Evolutionary conservation across 2,888 invertebrate genomes (phyloP).

Genomic region (Nemotelus pantherinus): DNA sequence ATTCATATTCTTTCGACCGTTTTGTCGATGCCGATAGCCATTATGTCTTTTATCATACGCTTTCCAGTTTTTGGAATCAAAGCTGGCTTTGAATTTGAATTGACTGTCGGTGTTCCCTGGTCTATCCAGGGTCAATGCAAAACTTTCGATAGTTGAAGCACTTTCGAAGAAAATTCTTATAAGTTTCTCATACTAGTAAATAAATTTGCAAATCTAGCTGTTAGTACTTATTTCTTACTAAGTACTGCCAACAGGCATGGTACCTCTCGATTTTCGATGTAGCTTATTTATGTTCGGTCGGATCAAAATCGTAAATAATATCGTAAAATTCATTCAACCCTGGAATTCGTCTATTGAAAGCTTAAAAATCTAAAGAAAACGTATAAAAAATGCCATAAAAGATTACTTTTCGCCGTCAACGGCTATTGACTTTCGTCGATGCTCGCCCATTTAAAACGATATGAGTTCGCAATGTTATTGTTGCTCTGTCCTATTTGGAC

Average conservation of each 20-base stretch:
- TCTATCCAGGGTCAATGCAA: not conserved
- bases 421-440: conserved; percentile 28
- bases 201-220: too few relatives aligned
- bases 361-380: not conserved
- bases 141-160: not conserved
- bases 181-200: too few relatives aligned
- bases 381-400: not conserved
- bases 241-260: too few relatives aligned
- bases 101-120: not conserved
- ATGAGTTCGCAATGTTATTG: not conserved
- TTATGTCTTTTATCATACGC: conserved; percentile 35
- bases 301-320: too few relatives aligned
- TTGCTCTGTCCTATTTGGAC: conserved; percentile 1
- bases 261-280: not conserved
- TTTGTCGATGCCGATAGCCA: not conserved
- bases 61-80: conserved; percentile 18
- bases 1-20: not conserved
- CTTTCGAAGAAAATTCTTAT: not conserved
- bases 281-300: not conserved
- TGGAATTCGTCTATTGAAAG: too few relatives aligned
- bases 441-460: not conserved
- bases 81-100: conserved; percentile 20
- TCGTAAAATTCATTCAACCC: too few relatives aligned
- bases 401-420: not conserved
- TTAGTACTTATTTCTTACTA: too few relatives aligned